Base-by-base conservation (phyloP, 2,797 vertebrate species). In the Eulemur rubriventer region DNA sequence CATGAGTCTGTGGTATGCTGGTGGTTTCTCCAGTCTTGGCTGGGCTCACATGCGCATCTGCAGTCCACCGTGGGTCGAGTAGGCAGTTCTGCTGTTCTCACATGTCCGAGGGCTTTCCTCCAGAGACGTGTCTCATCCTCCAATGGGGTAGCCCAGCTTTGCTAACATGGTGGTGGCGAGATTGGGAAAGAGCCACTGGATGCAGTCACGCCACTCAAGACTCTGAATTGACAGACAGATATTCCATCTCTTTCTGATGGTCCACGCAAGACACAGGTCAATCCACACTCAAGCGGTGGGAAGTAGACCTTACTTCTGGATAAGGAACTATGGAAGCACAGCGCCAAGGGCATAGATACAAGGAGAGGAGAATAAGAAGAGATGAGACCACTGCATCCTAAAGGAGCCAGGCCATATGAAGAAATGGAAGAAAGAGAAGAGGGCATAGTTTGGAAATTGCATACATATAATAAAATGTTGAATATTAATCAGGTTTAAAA, bases 91-190 rank as follows among this genome's bases (percentile, higher is more conserved):
- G 9, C 18, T 50, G 1, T 41, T 26, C 28, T 57, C 26, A n/a
- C 1, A 4, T 11, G 2, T 41, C 7, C 63, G 2, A 35, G 28
- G 1, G 18, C 12, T 92, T 38, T 59, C 61, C 2, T 63, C 46
- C 10, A 2, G 2, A 3, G 41, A 41, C 1, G 0, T 4, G 6
- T 11, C 57, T 69, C 38, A 4, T 33, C 20, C 35, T 38, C 67
- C 12, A 57, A 4, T 11, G 35, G 61, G 63, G 13, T 17, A 63
- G 13, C 24, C n/a, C 24, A 33, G 10, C 18, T 2, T n/a, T 16
- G 18, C 33, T 79, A 48, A 35, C 1, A 2, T 41, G 61, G 30
- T 52, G 55, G 6, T 18, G 30, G 30, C 3, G 55, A 50, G 28
- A 11, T 16, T 67, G 52, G 65, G 48, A 72, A 41, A 79, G 28